Percentiles rank a stretch among this genome's conserved stretches.
phyloP scores from a whole-genome alignment of 2,797 vertebrate species.

The Pipistrellus pygmaeus region DNA sequence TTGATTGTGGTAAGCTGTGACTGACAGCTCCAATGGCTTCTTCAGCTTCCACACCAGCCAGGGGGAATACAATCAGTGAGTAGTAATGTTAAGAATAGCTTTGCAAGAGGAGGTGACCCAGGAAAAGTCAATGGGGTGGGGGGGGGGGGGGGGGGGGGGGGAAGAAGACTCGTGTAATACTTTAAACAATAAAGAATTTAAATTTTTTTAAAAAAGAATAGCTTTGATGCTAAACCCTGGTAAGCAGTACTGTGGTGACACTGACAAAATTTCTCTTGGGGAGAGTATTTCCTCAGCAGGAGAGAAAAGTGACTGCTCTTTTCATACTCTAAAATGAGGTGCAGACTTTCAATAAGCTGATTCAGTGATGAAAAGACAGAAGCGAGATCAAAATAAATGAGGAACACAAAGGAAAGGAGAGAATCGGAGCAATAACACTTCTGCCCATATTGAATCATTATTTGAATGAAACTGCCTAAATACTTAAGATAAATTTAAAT shows the following conservation, averaged over 20 bases:
- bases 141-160: too few relatives aligned
- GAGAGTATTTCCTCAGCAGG: not conserved
- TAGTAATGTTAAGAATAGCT: not conserved
- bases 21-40: not conserved
- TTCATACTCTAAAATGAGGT: constrained; percentile 39
- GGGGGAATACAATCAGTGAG: not conserved
- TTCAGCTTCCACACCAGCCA: not conserved
- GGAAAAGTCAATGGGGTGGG: too few relatives aligned
- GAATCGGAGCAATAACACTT: not conserved
- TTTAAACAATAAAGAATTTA: too few relatives aligned
- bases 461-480: constrained; percentile 36
- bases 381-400: not conserved
- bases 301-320: constrained; percentile 5
- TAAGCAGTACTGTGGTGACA: not conserved
- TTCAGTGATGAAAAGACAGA: not conserved
- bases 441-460: not conserved
- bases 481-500: constrained; percentile 4
- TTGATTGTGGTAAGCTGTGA: not conserved
- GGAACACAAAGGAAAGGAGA: not conserved
- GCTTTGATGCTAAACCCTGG: not conserved
- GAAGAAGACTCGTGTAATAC: too few relatives aligned
- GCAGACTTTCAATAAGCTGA: constrained; percentile 6
- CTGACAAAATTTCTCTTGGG: not conserved
- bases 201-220: too few relatives aligned
- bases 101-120: too few relatives aligned